phyloP scores from a whole-genome alignment of 2,888 invertebrate species.

The Nymphalis polychloros region DNA sequence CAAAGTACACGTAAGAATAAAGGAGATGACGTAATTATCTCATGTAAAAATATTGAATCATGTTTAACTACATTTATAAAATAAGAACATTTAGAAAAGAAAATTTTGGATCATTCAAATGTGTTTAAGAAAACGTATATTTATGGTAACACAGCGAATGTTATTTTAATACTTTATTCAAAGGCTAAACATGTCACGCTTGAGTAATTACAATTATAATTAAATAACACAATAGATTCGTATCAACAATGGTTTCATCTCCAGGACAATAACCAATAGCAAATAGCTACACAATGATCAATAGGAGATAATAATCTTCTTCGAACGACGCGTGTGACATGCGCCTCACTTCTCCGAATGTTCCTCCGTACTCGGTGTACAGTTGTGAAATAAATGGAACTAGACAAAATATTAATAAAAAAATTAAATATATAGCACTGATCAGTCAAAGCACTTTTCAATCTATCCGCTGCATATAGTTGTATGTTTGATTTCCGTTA shows the following conservation, averaged over 20 bases:
- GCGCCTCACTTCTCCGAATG: constrained; percentile 61
- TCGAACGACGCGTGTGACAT: constrained; percentile 68
- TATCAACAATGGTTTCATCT: constrained; percentile 45
- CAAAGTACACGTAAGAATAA: too few relatives aligned
- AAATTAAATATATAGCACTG: background rate
- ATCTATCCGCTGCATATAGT: too few relatives aligned
- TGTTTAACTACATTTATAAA: too few relatives aligned
- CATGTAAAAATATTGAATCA: too few relatives aligned
- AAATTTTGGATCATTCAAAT: too few relatives aligned
- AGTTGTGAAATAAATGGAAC: constrained; percentile 36
- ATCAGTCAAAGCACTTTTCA: constrained; percentile 17
- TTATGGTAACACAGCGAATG: background rate
- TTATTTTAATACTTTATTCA: background rate
- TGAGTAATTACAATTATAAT: constrained; percentile 12
- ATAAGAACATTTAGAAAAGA: too few relatives aligned
- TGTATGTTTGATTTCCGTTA: too few relatives aligned
- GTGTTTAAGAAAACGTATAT: too few relatives aligned
- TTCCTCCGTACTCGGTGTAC: constrained; percentile 52
- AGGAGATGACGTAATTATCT: too few relatives aligned
- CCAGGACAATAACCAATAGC: constrained; percentile 52
- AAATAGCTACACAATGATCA: constrained; percentile 40
- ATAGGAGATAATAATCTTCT: constrained; percentile 62
- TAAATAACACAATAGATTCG: constrained; percentile 16
- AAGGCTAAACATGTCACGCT: background rate
- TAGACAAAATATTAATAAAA: background rate